phyloP scores from a whole-genome alignment of 1,140 invertebrate genomes.

The Cephus cinctus region DNA sequence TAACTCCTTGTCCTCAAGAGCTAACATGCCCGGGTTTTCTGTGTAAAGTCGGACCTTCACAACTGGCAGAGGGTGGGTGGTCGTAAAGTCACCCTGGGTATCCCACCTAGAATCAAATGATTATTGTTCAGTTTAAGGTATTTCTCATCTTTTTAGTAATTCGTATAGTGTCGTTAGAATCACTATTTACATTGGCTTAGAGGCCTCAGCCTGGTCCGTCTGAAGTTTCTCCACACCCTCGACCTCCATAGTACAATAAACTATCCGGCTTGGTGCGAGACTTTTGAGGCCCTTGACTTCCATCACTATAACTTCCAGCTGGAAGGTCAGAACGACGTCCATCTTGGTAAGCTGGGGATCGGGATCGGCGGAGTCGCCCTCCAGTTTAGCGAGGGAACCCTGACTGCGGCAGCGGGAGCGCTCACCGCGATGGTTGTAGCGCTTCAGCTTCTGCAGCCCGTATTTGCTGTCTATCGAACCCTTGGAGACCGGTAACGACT shows the following conservation, averaged over 20 bases:
- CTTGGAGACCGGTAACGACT: constrained; percentile 97
- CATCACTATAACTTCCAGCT: constrained; percentile 95
- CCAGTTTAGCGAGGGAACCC: constrained; percentile 89
- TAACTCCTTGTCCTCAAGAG: constrained; percentile 97
- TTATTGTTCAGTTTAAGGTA: no score
- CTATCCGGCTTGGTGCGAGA: constrained; percentile 93
- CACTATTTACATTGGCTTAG: constrained; percentile 93
- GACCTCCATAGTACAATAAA: constrained; percentile 99
- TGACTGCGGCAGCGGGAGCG: constrained; percentile 62
- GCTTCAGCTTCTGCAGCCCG: constrained; percentile 91
- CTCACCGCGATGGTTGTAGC: constrained; percentile 80
- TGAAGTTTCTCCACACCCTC: constrained; percentile 97
- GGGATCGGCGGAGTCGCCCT: constrained; percentile 87
- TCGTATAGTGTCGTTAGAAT: no score
- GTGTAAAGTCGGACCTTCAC: constrained; percentile 98
- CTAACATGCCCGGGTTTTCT: constrained; percentile 95
- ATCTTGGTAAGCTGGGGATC: constrained; percentile 91
- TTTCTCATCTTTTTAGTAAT: no score
- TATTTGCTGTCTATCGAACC: constrained; percentile 97
- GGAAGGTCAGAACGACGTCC: constrained; percentile 95
- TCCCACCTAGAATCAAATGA: constrained; percentile 87
- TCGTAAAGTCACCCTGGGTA: constrained; percentile 97
- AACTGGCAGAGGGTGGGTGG: constrained; percentile 92
- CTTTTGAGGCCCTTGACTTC: constrained; percentile 98
- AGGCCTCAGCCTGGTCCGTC: constrained; percentile 98